Evolutionary conservation across 2,797 vertebrate genomes (phyloP).

Genomic region (Hafferia zeledoni): DNA sequence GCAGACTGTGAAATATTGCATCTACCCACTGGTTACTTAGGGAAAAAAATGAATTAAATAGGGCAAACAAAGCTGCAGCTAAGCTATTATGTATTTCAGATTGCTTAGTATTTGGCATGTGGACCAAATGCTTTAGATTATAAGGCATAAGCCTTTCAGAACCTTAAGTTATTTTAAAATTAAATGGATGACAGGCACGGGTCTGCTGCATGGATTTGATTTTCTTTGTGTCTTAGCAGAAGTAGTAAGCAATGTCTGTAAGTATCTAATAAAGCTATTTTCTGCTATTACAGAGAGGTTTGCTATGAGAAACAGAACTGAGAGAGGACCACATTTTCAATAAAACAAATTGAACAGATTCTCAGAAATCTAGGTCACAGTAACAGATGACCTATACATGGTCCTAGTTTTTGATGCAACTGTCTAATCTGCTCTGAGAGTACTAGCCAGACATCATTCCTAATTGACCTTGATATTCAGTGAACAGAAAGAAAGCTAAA

Average conservation of each 20-base stretch:
- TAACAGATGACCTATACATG: slow-evolving; percentile 81
- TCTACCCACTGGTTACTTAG: not conserved
- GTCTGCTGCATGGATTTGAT: slow-evolving; percentile 48
- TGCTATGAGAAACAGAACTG: slow-evolving; percentile 67
- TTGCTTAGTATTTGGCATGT: slow-evolving; percentile 44
- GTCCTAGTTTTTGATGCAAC: slow-evolving; percentile 80
- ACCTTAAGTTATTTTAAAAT: slow-evolving; percentile 67
- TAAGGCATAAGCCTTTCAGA: slow-evolving; percentile 59
- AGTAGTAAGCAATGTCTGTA: slow-evolving; percentile 40
- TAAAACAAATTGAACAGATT: slow-evolving; percentile 83
- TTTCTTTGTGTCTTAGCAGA: slow-evolving; percentile 47
- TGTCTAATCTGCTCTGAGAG: slow-evolving; percentile 86
- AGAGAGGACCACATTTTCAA: slow-evolving; percentile 71
- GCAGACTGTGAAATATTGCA: not conserved
- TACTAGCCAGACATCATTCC: slow-evolving; percentile 81
- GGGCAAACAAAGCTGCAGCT: slow-evolving; percentile 62
- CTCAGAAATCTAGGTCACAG: slow-evolving; percentile 86
- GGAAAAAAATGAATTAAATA: slow-evolving; percentile 43
- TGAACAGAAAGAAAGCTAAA: slow-evolving; percentile 84
- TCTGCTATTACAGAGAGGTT: slow-evolving; percentile 21
- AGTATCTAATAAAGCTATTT: slow-evolving; percentile 63
- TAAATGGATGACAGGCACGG: slow-evolving; percentile 49
- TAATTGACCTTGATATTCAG: slow-evolving; percentile 90
- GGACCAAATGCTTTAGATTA: slow-evolving; percentile 68
- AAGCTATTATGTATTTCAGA: slow-evolving; percentile 54